Conservation (phyloP, 1,140 invertebrate genomes). For the Anagrus nilaparvatae region DNA sequence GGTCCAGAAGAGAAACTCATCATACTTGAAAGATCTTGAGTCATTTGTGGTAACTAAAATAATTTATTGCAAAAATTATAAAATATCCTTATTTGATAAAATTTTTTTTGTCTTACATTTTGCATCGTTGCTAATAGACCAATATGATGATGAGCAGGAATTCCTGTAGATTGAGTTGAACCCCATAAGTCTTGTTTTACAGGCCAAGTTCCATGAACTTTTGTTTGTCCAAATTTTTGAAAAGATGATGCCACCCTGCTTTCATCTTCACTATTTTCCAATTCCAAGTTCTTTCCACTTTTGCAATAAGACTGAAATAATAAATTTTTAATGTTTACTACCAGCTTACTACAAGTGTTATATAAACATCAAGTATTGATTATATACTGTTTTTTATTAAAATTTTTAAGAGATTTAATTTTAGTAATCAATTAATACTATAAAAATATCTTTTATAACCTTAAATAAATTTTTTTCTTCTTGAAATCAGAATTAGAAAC, state of each 20-base stretch:
- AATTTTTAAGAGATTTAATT: no score
- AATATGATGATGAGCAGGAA: slow-evolving; percentile 27
- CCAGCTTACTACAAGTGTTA: no score
- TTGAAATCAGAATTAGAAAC: no score
- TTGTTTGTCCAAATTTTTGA: slow-evolving; percentile 30
- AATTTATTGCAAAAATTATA: slow-evolving; percentile 19
- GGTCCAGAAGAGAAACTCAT: slow-evolving; percentile 65
- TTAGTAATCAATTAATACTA: no score
- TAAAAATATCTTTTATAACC: no score
- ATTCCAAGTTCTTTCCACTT: slow-evolving; percentile 23
- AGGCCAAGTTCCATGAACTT: slow-evolving; percentile 60
- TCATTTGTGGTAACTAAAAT: slow-evolving; percentile 10
- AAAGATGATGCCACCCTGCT: slow-evolving; percentile 25
- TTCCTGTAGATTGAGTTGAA: slow-evolving; percentile 40
- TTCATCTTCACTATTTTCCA: slow-evolving; percentile 36
- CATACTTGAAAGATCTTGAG: slow-evolving; percentile 63
- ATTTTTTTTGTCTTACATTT: slow-evolving; percentile 22
- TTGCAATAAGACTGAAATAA: slow-evolving; percentile 21
- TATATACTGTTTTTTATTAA: no score
- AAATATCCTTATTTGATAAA: slow-evolving; percentile 27
- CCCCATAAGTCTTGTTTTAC: slow-evolving; percentile 48
- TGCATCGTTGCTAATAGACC: slow-evolving; percentile 19
- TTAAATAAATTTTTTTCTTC: no score
- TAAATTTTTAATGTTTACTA: no score
- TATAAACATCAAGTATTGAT: no score